Percentiles rank a stretch among this genome's conserved stretches.
phyloP scores from a whole-genome alignment of 2,113 vertebrate species.

The Chaetops frenatus region DNA sequence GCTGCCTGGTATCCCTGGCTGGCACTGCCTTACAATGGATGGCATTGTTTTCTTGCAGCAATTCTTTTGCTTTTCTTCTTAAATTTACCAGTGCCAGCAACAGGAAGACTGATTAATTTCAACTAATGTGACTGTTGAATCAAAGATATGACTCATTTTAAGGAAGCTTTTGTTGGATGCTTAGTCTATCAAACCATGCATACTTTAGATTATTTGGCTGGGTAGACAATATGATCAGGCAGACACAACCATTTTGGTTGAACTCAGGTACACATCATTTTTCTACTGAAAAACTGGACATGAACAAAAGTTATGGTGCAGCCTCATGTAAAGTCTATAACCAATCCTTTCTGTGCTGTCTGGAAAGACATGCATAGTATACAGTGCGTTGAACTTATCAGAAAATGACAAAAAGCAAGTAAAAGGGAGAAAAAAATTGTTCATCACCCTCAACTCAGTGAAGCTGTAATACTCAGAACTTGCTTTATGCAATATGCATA shows the following conservation, averaged over 20 bases:
- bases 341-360: neutral
- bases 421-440: neutral
- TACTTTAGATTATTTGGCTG: constrained; percentile 49
- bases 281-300: neutral
- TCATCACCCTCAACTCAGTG: neutral
- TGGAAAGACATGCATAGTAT: neutral
- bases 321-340: neutral
- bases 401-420: neutral
- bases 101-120: constrained; percentile 58
- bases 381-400: neutral
- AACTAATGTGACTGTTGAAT: constrained; percentile 42
- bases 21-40: constrained; percentile 59
- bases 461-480: neutral
- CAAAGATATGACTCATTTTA: constrained; percentile 63
- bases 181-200: constrained; percentile 43
- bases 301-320: neutral
- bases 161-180: constrained; percentile 53
- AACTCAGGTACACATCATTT: neutral
- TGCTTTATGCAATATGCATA: constrained; percentile 39
- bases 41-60: constrained; percentile 54
- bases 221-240: neutral
- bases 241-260: neutral
- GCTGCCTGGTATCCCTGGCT: constrained; percentile 59
- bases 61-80: constrained; percentile 49
- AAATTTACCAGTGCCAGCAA: constrained; percentile 1